Percentiles rank a stretch among this genome's conserved stretches.
These are phyloP conservation scores for Zaprionus vittiger DNA, from an alignment of 1,140 invertebrate genomes.

Conservation along the genomic window DNA sequence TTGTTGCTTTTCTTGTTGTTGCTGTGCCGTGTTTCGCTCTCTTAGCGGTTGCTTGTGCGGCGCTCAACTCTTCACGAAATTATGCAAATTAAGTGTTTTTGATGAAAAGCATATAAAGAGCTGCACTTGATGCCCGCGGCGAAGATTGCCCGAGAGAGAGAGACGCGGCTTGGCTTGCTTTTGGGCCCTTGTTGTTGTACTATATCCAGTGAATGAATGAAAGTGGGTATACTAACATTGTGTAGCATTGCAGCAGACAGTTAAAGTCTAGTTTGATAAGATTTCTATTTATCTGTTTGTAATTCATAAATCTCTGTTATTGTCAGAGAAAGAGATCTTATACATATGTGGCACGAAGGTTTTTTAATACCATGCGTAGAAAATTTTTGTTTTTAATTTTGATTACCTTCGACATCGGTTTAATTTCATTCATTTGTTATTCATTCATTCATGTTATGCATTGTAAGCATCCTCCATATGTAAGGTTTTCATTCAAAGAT, in stretches of 20 bases:
- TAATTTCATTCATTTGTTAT: too few relatives aligned
- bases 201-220: background rate
- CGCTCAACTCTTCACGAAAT: slow-evolving; percentile 64
- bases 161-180: background rate
- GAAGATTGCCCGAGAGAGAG: slow-evolving; percentile 21
- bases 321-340: background rate
- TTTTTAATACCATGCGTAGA: too few relatives aligned
- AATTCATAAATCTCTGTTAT: background rate
- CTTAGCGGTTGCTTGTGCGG: slow-evolving; percentile 9
- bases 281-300: background rate
- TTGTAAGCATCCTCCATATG: too few relatives aligned
- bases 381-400: too few relatives aligned
- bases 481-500: too few relatives aligned
- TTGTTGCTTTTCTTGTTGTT: slow-evolving; percentile 13
- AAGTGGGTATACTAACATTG: background rate
- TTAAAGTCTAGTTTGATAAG: background rate
- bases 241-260: background rate
- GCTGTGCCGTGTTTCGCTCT: slow-evolving; percentile 15
- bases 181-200: slow-evolving; percentile 9
- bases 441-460: too few relatives aligned
- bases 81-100: slow-evolving; percentile 81
- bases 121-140: slow-evolving; percentile 61
- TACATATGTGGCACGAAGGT: background rate
- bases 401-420: too few relatives aligned
- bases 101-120: slow-evolving; percentile 75